Conservation (phyloP, 2,888 invertebrate species). For the Orchestes rusci region DNA sequence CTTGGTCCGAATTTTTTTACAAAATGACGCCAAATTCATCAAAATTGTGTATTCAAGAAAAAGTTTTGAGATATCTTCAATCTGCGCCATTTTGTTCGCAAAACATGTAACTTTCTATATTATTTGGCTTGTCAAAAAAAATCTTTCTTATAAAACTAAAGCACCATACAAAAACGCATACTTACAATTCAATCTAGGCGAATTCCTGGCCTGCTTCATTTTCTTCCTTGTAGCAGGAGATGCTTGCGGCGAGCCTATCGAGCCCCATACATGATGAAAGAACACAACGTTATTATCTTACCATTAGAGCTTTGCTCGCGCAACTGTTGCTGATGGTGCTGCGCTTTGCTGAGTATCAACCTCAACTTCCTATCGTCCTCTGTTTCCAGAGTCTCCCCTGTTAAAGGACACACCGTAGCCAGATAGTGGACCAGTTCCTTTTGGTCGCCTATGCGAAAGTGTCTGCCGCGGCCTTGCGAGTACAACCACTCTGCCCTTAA, state of each 20-base stretch:
- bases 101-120: too few species aligned
- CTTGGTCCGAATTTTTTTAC: too few species aligned
- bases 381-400: conserved; percentile 73
- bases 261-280: too few species aligned
- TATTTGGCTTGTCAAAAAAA: too few species aligned
- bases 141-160: too few species aligned
- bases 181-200: conserved; percentile 46
- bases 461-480: conserved; percentile 87
- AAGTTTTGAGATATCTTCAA: too few species aligned
- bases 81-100: too few species aligned
- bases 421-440: conserved; percentile 73
- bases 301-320: conserved; percentile 50
- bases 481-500: conserved; percentile 93
- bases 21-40: too few species aligned
- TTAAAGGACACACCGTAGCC: conserved; percentile 73
- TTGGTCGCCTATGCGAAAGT: conserved; percentile 82
- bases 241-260: conserved; percentile 41
- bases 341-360: conserved; percentile 81
- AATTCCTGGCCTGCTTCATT: conserved; percentile 44
- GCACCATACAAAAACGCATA: too few species aligned
- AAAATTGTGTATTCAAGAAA: too few species aligned
- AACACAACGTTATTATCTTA: too few species aligned
- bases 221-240: conserved; percentile 47
- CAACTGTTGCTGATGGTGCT: conserved; percentile 80
- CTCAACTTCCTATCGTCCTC: conserved; percentile 82